Conservation (phyloP, 2,888 invertebrate species). For the Drosophila sordidula region DNA sequence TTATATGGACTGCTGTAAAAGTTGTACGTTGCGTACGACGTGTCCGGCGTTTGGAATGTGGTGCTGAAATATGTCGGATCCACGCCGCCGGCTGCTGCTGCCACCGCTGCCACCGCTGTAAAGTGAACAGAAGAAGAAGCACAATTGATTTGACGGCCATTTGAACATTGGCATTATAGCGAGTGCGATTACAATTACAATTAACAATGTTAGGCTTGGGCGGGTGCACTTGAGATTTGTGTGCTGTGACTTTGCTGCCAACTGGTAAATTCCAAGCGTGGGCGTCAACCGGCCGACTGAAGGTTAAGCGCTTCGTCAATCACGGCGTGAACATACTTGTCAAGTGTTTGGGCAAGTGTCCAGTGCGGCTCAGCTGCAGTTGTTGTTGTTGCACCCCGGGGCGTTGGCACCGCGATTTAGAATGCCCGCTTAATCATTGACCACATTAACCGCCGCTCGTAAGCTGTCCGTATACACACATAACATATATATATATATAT, state of each 20-base stretch:
- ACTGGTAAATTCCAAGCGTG: slow-evolving; percentile 71
- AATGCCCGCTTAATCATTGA: slow-evolving; percentile 28
- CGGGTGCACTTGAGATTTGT: slow-evolving; percentile 63
- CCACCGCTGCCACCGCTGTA: slow-evolving; percentile 60
- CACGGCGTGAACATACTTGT: slow-evolving; percentile 55
- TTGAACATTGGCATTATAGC: slow-evolving; percentile 33
- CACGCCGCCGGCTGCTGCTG: slow-evolving; percentile 57
- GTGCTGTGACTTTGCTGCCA: slow-evolving; percentile 53
- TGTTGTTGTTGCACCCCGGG: slow-evolving; percentile 8
- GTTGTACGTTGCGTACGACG: slow-evolving; percentile 79
- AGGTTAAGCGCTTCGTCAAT: slow-evolving; percentile 66
- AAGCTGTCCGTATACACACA: slow-evolving; percentile 6
- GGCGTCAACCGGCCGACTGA: slow-evolving; percentile 66
- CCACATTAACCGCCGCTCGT: slow-evolving; percentile 21
- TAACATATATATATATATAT: neutral
- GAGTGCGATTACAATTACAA: slow-evolving; percentile 28
- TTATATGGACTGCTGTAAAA: slow-evolving; percentile 79
- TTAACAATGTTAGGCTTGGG: slow-evolving; percentile 51
- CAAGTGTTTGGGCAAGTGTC: slow-evolving; percentile 66
- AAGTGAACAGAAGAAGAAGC: slow-evolving; percentile 21
- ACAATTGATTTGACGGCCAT: slow-evolving; percentile 45
- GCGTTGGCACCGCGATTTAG: slow-evolving; percentile 45
- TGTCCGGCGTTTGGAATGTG: slow-evolving; percentile 72
- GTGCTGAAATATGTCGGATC: slow-evolving; percentile 70
- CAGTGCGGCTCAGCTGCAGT: slow-evolving; percentile 44